Conservation (phyloP, 2,888 invertebrate species). For the Pandemis corylana region DNA sequence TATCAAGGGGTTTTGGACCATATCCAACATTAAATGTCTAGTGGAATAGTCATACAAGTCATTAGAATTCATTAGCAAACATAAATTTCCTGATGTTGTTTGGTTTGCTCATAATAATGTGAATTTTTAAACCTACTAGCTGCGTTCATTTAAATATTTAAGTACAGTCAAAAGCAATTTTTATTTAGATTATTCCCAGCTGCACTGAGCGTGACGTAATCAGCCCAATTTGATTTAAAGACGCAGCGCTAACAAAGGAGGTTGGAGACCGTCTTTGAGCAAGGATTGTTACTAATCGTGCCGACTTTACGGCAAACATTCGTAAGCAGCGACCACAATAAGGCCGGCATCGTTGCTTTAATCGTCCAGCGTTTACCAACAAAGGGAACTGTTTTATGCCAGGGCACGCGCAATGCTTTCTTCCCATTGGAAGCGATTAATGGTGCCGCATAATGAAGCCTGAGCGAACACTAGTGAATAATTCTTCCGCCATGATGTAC, state of each 20-base stretch:
- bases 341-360: constrained; percentile 59
- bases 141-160: not conserved
- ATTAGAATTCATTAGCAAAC: not conserved
- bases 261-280: constrained; percentile 44
- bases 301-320: constrained; percentile 55
- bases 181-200: not conserved
- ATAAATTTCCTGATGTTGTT: not conserved
- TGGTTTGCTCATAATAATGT: not conserved
- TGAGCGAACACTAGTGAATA: constrained; percentile 12
- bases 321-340: constrained; percentile 65
- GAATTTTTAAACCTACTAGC: not conserved
- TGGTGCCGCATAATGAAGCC: constrained; percentile 52
- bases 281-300: constrained; percentile 52
- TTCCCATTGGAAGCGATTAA: constrained; percentile 61
- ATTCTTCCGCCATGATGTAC: constrained; percentile 26
- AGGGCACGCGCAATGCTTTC: constrained; percentile 73
- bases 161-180: constrained; percentile 3
- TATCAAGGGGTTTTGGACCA: not conserved
- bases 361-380: constrained; percentile 71
- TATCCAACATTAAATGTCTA: not conserved
- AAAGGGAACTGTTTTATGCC: constrained; percentile 81
- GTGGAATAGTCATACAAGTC: not conserved
- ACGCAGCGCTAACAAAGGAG: constrained; percentile 40
- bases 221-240: constrained; percentile 33
- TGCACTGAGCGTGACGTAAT: constrained; percentile 29